Evolutionary conservation across 2,113 vertebrate species (phyloP), one percentile per base, ranked within the genome.

Genomic region (Psilopsiagon aymara): DNA sequence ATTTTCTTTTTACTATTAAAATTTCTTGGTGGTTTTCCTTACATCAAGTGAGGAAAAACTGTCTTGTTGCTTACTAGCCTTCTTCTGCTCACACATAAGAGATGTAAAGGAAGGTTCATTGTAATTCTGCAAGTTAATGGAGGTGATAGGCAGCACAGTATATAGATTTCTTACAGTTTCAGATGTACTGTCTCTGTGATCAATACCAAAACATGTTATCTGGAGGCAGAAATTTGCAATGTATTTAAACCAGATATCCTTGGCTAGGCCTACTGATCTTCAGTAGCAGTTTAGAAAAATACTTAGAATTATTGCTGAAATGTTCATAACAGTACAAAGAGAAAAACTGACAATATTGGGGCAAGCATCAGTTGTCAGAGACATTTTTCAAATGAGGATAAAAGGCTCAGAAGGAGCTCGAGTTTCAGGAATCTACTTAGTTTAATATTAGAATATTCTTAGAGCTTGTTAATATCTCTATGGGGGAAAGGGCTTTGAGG

Each of bases 381-480:
- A 57, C 41, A 27, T 88, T 95, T 94, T 96, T 96, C 62, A 88
- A 74, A 81, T 37, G 33, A 19, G 27, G 69, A 96, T 97, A 91
- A 97, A 97, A 78, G 43, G 67, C 94, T 97, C 52, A 87, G 60
- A 53, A 82, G 90, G 51, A 80, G 86, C 96, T 97, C 67, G 89
- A 9, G 9, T 95, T 94, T 94, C 78, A 85, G 86, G 71, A 92
- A 96, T 95, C 91, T 71, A 28, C 57, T 94, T 94, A 79, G 86
- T 92, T 97, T 95, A 95, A 52, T 96, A 86, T 76, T 92, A 92
- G 12, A 84, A 91, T 85, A 84, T 91, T 95, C 75, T 95, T 74
- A 46, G 71, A 94, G 73, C 31, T 96, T 96, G 76, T 92, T 96
- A 95, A 94, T 92, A 96, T 71, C 8, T 95, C 70, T 95, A 9